Conservation (phyloP, 2,113 vertebrate species). For the Prionailurus viverrinus region DNA sequence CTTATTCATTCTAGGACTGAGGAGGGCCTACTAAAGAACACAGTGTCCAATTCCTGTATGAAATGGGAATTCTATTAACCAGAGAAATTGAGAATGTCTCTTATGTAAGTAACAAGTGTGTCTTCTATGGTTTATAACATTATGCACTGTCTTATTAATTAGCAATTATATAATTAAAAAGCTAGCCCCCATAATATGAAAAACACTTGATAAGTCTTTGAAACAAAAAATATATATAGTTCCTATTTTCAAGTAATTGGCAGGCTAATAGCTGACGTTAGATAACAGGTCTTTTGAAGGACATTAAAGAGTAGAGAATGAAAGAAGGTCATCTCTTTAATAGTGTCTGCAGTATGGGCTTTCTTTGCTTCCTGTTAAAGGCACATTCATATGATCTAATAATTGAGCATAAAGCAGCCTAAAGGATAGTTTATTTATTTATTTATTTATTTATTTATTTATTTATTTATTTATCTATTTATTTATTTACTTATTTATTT, state of each 20-base stretch:
- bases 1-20: background rate
- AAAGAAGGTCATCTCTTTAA: background rate
- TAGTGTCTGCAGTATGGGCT: background rate
- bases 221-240: background rate
- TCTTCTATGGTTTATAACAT: background rate
- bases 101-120: background rate
- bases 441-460: background rate
- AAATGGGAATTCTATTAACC: background rate
- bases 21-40: background rate
- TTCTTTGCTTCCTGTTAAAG: background rate
- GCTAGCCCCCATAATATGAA: background rate
- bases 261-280: background rate
- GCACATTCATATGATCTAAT: background rate
- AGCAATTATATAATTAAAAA: background rate
- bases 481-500: background rate
- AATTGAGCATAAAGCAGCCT: background rate
- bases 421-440: background rate
- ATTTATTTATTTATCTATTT: background rate
- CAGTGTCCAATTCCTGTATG: background rate
- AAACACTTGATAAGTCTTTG: constrained; percentile 23
- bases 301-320: background rate
- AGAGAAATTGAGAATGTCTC: background rate
- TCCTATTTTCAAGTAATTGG: background rate
- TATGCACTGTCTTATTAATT: background rate
- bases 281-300: background rate